Evolutionary conservation across 2,797 vertebrate genomes (phyloP), one percentile per base, ranked within the genome.

Genomic region (Acipenser transmontanus): DNA sequence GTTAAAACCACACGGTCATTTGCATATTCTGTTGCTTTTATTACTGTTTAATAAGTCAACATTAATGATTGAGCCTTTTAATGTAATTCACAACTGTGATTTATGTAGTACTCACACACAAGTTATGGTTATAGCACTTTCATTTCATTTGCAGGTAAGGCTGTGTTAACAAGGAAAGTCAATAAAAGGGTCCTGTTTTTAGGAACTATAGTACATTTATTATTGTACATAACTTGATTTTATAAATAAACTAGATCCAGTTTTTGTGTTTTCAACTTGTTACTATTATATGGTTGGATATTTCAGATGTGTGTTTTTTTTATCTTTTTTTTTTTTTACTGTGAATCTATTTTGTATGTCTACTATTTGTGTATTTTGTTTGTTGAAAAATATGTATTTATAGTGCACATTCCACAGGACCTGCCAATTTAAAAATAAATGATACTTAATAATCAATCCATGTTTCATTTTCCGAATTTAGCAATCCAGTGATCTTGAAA

Each of bases 271-370:
- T 12, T 69, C 64, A 67, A 34, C 63, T 70, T 52, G 20, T 7
- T 1, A 74, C 66, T 59, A 71, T 62, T 65, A n/a, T 65, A 63
- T 69, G 73, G 63, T 72, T 75, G 72, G 49, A 60, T 65, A 69
- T 70, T 66, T 74, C 68, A 34, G 20, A 34, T 34, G 20, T 34
- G 20, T 2, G 20, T 34, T 34, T 34, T 34, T 34, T 34, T 34
- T 34, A 34, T 2, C 2, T 2, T 34, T 34, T 34, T 68, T 14
- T 14, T 47, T 62, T 67, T 57, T 56, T 65, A 66, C 47, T 66
- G 64, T 13, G 7, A 48, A 47, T 57, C 50, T n/a, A 10, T 59
- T 66, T 61, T 11, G 65, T 74, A 72, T 11, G 54, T 70, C 74
- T 68, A 54, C 63, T 81, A 54, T 71, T 12, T 66, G 20, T 57